A percentile compares a stretch with the other conserved stretches of the same genome.
These are phyloP conservation scores for Nebria ingens DNA, from an alignment of 1,140 invertebrate species.

Conservation along the genomic window DNA sequence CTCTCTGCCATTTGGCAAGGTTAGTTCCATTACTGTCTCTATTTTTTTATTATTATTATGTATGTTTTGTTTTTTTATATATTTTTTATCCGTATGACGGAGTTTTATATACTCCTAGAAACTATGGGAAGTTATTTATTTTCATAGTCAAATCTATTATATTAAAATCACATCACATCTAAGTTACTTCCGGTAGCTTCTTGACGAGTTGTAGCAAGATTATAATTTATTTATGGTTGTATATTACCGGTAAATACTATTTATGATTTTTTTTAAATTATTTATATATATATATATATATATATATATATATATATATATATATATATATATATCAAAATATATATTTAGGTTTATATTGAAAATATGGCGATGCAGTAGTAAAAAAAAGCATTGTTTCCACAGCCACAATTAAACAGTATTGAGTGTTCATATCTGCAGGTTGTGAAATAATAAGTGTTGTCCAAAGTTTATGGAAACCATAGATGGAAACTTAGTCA, in stretches of 20 bases:
- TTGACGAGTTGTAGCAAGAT: neutral
- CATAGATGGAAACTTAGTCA: neutral
- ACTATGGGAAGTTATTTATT: no score
- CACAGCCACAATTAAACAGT: conserved; percentile 3
- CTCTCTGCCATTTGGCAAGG: conserved; percentile 23
- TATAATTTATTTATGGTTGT: neutral
- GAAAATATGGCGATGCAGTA: conserved; percentile 4
- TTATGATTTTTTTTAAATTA: no score
- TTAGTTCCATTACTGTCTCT: conserved; percentile 23
- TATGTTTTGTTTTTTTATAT: no score
- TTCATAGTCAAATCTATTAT: no score
- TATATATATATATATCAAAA: no score
- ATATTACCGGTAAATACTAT: neutral
- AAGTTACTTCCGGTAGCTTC: no score
- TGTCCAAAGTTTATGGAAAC: neutral
- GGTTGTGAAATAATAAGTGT: conserved; percentile 4
- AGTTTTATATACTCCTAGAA: no score
- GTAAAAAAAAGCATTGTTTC: conserved; percentile 9
- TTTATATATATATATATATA: no score
- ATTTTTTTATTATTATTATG: conserved; percentile 16
- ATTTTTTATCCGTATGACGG: no score
- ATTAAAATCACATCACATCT: no score
- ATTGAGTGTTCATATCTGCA: conserved; percentile 4
- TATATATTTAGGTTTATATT: no score
- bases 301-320: no score